Evolutionary conservation across 2,888 invertebrate species (phyloP), one percentile per base, ranked within the genome.

Genomic region (Eulithis testata): DNA sequence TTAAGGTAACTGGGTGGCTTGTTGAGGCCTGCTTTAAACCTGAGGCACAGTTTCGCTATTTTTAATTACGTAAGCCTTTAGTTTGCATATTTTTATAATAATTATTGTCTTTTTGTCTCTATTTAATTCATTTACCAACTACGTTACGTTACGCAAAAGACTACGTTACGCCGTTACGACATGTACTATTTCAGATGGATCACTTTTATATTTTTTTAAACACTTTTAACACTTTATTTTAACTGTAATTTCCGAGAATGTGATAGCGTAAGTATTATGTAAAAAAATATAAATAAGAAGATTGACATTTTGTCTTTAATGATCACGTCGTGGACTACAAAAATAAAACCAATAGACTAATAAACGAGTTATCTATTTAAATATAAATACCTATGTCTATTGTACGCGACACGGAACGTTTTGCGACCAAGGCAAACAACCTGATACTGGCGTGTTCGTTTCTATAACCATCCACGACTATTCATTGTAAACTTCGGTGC

Each of bases 381-480:
- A 54, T 49, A 21, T 21, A 21, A 49, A 49, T 49, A 40, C 53
- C 8, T 40, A 58, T 21, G 53, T 44, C 57, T 59, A 52, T 71
- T 66, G 69, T 69, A 72, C 68, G 63, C 68, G 71, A 77, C 72
- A 72, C 79, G 78, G 79, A 80, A 81, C 76, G 69, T 70, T 73
- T 70, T 70, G 69, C 63, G 67, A 72, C 73, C 81, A 83, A 83
- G 85, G 84, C 75, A 79, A 76, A 60, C 80, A 59, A 76, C 76
- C 74, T 73, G 70, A 74, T 69, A 78, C 79, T 78, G 73, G 73
- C 76, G 63, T 52, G 65, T 44, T 64, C 77, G 66, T 43, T 65
- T 68, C 63, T 63, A 66, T 71, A 68, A 69, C 66, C 68, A 73
- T 68, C 21, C 21, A 21, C 21, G 21, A 66, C 65, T 54, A 67